These are phyloP conservation scores for Pyrocephalus nanus DNA, from an alignment of 2,797 vertebrate genomes.

Conservation along the genomic window DNA sequence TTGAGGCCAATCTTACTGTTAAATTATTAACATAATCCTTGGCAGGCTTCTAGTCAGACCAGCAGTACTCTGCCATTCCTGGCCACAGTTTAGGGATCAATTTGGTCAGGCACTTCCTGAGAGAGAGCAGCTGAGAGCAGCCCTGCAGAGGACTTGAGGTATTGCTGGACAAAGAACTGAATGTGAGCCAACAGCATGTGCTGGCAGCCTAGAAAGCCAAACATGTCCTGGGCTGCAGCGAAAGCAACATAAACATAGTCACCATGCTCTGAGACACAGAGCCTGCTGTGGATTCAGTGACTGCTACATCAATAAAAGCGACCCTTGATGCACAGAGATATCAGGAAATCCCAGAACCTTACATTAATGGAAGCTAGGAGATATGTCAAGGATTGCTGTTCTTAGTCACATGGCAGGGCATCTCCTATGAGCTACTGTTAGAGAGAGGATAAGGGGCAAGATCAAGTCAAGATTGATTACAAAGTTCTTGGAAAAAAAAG, in stretches of 20 bases:
- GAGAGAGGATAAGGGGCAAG: neutral
- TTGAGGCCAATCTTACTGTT: neutral
- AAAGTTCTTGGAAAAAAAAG: neutral
- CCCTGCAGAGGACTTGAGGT: neutral
- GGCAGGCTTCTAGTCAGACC: neutral
- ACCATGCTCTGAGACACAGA: neutral
- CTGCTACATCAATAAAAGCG: neutral
- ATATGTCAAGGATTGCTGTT: neutral
- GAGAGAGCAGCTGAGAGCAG: neutral
- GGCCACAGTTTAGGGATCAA: neutral
- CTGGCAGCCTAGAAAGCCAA: neutral
- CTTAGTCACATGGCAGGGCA: neutral
- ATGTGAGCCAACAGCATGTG: neutral
- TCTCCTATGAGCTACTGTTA: neutral
- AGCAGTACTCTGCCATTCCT: neutral
- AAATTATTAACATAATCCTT: neutral
- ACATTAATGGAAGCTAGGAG: neutral
- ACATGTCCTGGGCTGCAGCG: neutral
- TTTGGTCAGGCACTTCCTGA: neutral
- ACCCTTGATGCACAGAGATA: neutral
- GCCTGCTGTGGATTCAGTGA: neutral
- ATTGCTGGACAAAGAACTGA: neutral
- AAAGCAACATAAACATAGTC: neutral
- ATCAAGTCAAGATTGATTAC: neutral
- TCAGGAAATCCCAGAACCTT: neutral